Evolutionary conservation across 2,888 invertebrate genomes (phyloP), one percentile per base, ranked within the genome.

Genomic region (Coleophora flavipennella): DNA sequence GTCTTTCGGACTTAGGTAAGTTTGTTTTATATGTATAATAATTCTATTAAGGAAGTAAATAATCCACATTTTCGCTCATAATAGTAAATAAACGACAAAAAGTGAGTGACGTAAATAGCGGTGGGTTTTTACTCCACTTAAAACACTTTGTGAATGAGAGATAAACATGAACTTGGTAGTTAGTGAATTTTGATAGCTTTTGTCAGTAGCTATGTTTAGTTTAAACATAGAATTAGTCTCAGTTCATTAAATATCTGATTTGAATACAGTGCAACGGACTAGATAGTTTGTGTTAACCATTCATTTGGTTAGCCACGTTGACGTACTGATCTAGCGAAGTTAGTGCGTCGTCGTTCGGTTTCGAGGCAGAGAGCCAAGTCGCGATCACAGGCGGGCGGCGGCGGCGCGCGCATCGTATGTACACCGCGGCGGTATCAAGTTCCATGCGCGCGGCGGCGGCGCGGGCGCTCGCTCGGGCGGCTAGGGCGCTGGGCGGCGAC

Each of bases 1-100:
- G 65, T 49, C 69, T 74, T 36, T 74, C 79, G 4, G 80, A 80
- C 52, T 65, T 81, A 52, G 76, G 81, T 83, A 55, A 78, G 81
- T 65, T 13, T 32, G 20, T 27, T n/a, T 28, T 9, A 35, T 36
- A 13, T 38, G 31, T 41, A 12, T 33, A 31, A 14, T 12, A 34
- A 40, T 32, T 13, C 40, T 43, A 40, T 52, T 29, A n/a, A 29
- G 3, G 3, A 29, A n/a, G 3, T n/a, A 3, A 29, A 6, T 3
- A n/a, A 29, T 29, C 8, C 4, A 3, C 8, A 29, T n/a, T n/a
- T 29, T 29, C 3, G 29, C 4, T n/a, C 31, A 6, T 20, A 20
- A 6, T 20, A 20, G 20, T 20, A 4, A 20, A 20, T 3, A 4
- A 4, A 20, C 20, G 20, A 20, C 20, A 20, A 20, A 20, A 20